These are phyloP conservation scores for Rhea americana DNA, from an alignment of 2,113 vertebrate species.

Conservation along the genomic window DNA sequence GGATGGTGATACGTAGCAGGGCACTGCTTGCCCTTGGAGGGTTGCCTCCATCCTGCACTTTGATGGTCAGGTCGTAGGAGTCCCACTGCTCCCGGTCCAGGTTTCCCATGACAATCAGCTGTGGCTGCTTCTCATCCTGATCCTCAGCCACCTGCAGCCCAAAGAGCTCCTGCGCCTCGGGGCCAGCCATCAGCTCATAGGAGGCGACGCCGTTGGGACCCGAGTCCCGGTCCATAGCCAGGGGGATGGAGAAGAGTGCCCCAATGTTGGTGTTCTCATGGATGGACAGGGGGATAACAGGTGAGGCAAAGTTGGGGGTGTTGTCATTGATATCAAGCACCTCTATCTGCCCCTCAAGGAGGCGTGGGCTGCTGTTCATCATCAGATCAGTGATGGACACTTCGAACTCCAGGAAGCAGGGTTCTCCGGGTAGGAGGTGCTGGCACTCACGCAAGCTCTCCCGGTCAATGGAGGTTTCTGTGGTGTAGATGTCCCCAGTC, in stretches of 20 bases:
- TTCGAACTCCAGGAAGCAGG: constrained; percentile 94
- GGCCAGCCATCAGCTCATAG: constrained; percentile 86
- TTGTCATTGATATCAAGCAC: constrained; percentile 97
- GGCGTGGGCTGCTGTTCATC: constrained; percentile 82
- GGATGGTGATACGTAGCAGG: constrained; percentile 90
- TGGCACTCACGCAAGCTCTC: constrained; percentile 91
- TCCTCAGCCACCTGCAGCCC: constrained; percentile 91
- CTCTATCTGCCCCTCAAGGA: constrained; percentile 94
- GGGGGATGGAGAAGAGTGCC: constrained; percentile 86
- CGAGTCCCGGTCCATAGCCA: constrained; percentile 89
- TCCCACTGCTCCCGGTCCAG: constrained; percentile 94
- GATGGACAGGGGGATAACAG: constrained; percentile 90
- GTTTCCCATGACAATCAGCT: constrained; percentile 93
- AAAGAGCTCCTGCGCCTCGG: constrained; percentile 89
- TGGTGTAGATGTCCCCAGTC: constrained; percentile 96
- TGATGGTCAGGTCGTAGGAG: constrained; percentile 95
- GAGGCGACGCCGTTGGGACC: constrained; percentile 90
- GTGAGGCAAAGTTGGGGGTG: constrained; percentile 93
- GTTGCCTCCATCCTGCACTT: constrained; percentile 91
- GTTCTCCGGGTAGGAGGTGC: constrained; percentile 83
- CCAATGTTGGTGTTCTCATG: constrained; percentile 94
- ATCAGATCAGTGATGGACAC: constrained; percentile 95
- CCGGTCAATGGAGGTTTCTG: constrained; percentile 91
- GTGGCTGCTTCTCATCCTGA: constrained; percentile 90
- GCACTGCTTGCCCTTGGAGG: constrained; percentile 89